These are phyloP conservation scores for Grallaria varia DNA, from an alignment of 2,113 vertebrate genomes.

Conservation along the genomic window DNA sequence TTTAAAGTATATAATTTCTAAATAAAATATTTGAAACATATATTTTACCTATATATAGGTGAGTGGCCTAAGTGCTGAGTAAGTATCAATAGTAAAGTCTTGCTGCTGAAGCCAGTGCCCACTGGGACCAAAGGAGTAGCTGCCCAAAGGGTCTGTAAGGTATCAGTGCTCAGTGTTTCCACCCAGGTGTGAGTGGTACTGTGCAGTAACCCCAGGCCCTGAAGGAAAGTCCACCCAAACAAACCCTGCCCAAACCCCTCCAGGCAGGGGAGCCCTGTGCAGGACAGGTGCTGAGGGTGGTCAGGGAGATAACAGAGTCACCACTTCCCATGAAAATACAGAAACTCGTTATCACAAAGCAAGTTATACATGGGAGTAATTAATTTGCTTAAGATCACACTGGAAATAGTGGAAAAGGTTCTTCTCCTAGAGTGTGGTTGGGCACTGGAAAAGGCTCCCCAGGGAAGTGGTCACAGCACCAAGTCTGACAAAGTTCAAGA, in stretches of 20 bases:
- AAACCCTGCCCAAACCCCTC: neutral
- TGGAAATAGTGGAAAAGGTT: neutral
- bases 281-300: neutral
- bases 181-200: accelerated
- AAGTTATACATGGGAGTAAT: neutral
- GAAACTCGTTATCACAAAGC: neutral
- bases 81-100: neutral
- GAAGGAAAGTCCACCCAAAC: neutral
- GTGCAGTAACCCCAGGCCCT: neutral
- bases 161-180: neutral
- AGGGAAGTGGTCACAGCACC: neutral
- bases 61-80: neutral
- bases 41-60: neutral
- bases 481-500: neutral
- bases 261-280: neutral
- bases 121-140: neutral
- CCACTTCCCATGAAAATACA: neutral
- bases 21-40: neutral
- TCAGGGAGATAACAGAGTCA: neutral
- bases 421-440: neutral
- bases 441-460: neutral
- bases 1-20: neutral
- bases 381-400: neutral
- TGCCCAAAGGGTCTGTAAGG: neutral
- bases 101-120: neutral